Evolutionary conservation across 2,797 vertebrate species (phyloP), one percentile per base, ranked within the genome.

Genomic region (Sylvilagus floridanus): DNA sequence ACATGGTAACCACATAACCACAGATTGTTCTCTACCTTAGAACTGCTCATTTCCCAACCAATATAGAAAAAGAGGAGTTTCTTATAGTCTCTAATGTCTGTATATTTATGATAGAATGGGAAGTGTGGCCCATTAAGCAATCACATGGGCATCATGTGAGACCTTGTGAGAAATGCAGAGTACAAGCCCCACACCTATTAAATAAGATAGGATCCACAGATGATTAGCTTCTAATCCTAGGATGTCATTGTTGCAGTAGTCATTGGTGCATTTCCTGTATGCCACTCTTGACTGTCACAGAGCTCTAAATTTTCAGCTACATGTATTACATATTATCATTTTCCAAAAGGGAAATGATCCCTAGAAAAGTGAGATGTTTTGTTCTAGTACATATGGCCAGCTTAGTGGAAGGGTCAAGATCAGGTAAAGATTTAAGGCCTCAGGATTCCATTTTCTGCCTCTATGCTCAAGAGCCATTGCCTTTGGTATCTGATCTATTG

Each of bases 321-420:
- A 19, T 92, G 87, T 94, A 65, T 50, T 77, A 88, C 47, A 19
- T 87, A 89, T 88, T 92, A 83, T 88, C 60, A 14, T 91, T 86
- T 92, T 82, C 52, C 50, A 90, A 66, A 81, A 91, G 4, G 26
- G 78, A 7, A 84, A 5, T 82, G 77, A 92, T 72, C 37, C 52
- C 60, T 75, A 52, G 89, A 73, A 90, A 79, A 90, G 24, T 60
- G 19, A 19, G 75, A 30, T 79, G 32, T 26, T 88, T 86, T 82
- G 4, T 26, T 84, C 22, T 57, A 28, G n/a, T 63, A 75, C 77
- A 73, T 62, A 78, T 69, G 62, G 52, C 47, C 90, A 91, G 9
- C 16, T 89, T 89, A 71, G 57, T 60, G 22, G 28, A 47, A 63
- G 73, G 30, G 12, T 30, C 35, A n/a, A 42, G 50, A 89, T 85